phyloP scores from a whole-genome alignment of 2,888 invertebrate species.

The Rhagium mordax region DNA sequence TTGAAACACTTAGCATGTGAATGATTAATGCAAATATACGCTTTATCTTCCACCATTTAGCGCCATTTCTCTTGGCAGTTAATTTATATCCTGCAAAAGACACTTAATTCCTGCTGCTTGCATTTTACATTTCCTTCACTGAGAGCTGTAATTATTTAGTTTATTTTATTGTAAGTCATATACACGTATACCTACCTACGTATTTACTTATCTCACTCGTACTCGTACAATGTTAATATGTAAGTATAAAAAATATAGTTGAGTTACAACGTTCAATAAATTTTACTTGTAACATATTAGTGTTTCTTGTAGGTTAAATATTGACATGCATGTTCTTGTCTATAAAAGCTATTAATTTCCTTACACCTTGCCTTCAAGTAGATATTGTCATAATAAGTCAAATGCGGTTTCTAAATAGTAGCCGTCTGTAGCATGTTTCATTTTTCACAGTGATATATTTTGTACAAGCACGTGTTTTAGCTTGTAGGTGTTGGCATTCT shows the following conservation, averaged over 20 bases:
- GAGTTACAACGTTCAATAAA: background rate
- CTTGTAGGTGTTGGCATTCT: too few species aligned
- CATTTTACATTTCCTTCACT: slow-evolving; percentile 57
- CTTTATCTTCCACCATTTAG: slow-evolving; percentile 58
- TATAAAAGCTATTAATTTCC: background rate
- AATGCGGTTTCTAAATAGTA: too few species aligned
- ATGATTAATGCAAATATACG: slow-evolving; percentile 51
- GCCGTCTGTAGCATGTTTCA: too few species aligned
- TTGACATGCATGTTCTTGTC: background rate
- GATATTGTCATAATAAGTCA: background rate
- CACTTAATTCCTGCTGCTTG: slow-evolving; percentile 56
- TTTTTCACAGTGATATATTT: too few species aligned
- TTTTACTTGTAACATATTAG: background rate
- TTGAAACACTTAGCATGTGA: slow-evolving; percentile 52
- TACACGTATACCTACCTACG: slow-evolving; percentile 15
- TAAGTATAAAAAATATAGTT: slow-evolving; percentile 17
- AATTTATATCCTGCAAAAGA: slow-evolving; percentile 58
- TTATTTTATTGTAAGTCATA: slow-evolving; percentile 39
- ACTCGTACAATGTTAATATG: background rate
- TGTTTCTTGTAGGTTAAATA: slow-evolving; percentile 1
- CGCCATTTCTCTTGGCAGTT: slow-evolving; percentile 56
- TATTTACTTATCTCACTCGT: slow-evolving; percentile 8
- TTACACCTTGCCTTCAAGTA: background rate
- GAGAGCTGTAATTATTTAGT: slow-evolving; percentile 56
- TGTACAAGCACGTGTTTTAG: too few species aligned